These are phyloP conservation scores for Heliconius congener DNA, from an alignment of 1,140 invertebrate species.

Conservation along the genomic window DNA sequence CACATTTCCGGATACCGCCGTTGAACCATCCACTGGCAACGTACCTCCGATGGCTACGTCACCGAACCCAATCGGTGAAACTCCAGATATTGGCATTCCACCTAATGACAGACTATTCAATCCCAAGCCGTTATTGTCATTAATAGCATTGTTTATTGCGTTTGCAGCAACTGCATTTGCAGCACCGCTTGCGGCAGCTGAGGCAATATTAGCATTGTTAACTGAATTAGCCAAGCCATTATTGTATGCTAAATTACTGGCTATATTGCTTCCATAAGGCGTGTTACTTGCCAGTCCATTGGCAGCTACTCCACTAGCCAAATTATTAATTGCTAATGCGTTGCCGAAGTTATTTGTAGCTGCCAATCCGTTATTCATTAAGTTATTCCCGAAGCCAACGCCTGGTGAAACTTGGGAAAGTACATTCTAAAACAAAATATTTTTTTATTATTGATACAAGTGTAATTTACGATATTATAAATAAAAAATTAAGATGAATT, in stretches of 20 bases:
- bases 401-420: neutral
- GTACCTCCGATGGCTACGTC: conserved; percentile 56
- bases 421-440: conserved; percentile 20
- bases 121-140: conserved; percentile 25
- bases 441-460: neutral
- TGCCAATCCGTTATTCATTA: neutral
- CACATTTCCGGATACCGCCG: conserved; percentile 59
- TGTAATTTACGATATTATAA: neutral
- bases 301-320: conserved; percentile 15
- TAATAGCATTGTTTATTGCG: conserved; percentile 24
- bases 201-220: conserved; percentile 17
- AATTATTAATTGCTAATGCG: conserved; percentile 21
- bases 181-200: conserved; percentile 30
- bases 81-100: conserved; percentile 46
- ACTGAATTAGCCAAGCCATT: conserved; percentile 16
- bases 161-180: conserved; percentile 29
- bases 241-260: conserved; percentile 30
- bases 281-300: conserved; percentile 21
- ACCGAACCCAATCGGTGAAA: conserved; percentile 49
- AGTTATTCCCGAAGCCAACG: conserved; percentile 18
- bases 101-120: conserved; percentile 37
- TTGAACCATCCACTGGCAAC: conserved; percentile 58
- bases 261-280: conserved; percentile 17
- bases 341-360: conserved; percentile 1
- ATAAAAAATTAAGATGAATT: no score